Evolutionary conservation across 2,113 vertebrate species (phyloP).

Genomic region (Pomatostomus ruficeps): DNA sequence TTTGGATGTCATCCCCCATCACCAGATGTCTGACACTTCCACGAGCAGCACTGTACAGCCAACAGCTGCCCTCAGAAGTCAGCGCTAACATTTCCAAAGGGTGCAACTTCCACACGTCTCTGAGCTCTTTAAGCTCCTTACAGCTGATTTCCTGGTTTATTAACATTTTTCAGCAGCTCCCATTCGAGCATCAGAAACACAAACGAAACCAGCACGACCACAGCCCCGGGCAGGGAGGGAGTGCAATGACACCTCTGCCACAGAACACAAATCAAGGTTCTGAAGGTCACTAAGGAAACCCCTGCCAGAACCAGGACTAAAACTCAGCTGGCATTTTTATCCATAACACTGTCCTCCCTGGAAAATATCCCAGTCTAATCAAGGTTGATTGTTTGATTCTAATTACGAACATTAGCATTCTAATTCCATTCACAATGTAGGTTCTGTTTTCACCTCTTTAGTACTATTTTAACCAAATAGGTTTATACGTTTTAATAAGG

Average conservation of each 20-base stretch:
- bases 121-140: background rate
- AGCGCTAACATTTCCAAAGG: background rate
- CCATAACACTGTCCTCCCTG: background rate
- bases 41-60: background rate
- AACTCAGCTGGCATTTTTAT: background rate
- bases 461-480: background rate
- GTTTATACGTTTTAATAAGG: background rate
- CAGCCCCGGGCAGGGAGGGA: background rate
- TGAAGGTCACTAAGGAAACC: background rate
- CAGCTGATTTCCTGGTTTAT: background rate
- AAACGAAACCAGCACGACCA: background rate
- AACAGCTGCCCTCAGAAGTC: background rate
- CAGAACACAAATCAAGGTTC: background rate
- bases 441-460: background rate
- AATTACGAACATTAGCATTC: background rate
- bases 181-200: background rate
- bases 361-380: background rate
- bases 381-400: background rate
- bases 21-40: background rate
- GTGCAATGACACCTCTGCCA: background rate
- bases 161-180: background rate
- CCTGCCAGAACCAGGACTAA: background rate
- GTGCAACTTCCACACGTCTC: background rate
- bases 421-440: background rate
- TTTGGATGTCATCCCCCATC: background rate